Evolutionary conservation across 1,140 invertebrate species (phyloP), one percentile per base, ranked within the genome.

Genomic region (Phymastichus coffea): DNA sequence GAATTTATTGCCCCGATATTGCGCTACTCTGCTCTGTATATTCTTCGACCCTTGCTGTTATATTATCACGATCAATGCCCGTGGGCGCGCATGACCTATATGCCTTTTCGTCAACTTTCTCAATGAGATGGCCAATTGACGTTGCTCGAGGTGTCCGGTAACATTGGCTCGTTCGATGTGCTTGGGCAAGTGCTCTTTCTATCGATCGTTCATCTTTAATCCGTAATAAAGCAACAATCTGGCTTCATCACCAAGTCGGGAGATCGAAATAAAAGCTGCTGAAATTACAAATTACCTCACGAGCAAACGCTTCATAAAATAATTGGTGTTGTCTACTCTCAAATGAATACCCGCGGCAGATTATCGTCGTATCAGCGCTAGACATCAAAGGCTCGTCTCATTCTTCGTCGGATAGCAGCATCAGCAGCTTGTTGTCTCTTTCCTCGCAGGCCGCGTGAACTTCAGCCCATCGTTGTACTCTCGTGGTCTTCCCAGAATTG

Each of bases 291-390:
- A 54, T 54, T 54, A 54, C 51, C 47, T 61, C 33, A 14, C 41
- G 12, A n/a, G n/a, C 40, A 25, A 54, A 54, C 48, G 58, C 47
- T 61, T 48, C 44, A 61, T 55, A 61, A 53, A 61, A n/a, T 55
- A 40, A 48, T 54, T 61, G 35, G 43, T 17, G 33, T 47, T 60
- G n/a, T n/a, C 41, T 30, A 48, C 43, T 17, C 28, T 48, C 49
- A 47, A 58, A 38, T 46, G 53, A 53, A 47, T 37, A 26, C 17
- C n/a, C 68, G 46, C 44, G 65, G 63, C 67, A 61, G 66, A 70
- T 70, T 70, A 70, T 74, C 69, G 69, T 71, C 65, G 61, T 72
- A 74, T 74, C 70, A 71, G 59, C 57, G 63, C 68, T 70, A 71
- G 70, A 72, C 71, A 74, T 74, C 70, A 73, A 74, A 72, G 70